Percentiles rank a stretch among this genome's conserved stretches.
phyloP scores from a whole-genome alignment of 2,113 vertebrate genomes.

The Pteronura brasiliensis region DNA sequence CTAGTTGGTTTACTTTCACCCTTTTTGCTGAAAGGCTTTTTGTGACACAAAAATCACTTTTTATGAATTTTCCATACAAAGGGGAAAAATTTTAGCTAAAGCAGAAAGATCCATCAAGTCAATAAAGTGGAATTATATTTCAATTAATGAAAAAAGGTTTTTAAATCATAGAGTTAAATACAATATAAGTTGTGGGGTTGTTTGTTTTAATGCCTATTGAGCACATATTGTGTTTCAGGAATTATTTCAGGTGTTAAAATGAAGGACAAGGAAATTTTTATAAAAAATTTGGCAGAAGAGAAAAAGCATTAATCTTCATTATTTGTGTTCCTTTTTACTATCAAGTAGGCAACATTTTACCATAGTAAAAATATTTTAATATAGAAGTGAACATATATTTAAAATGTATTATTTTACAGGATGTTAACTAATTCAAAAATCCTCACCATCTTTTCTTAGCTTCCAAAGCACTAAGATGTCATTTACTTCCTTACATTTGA shows the following conservation, averaged over 20 bases:
- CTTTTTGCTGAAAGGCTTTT: background rate
- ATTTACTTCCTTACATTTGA: background rate
- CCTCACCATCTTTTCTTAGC: background rate
- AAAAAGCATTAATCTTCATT: background rate
- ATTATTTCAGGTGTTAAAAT: background rate
- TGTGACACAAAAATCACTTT: background rate
- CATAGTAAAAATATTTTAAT: background rate
- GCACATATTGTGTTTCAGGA: background rate
- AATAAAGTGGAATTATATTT: background rate
- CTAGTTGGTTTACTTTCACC: background rate
- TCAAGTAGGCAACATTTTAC: background rate
- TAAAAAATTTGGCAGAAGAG: background rate
- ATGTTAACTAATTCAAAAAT: background rate
- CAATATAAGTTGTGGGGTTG: background rate
- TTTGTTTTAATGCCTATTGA: background rate
- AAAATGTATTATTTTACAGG: background rate
- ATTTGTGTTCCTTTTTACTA: background rate
- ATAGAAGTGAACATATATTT: background rate
- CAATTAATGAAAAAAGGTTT: background rate
- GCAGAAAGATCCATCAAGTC: background rate
- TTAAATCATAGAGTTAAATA: background rate
- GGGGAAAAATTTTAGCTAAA: background rate
- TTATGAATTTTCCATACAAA: background rate
- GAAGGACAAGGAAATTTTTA: background rate
- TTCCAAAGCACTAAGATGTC: background rate